These are phyloP conservation scores for Drosophila hawaiiensis DNA, from an alignment of 2,888 invertebrate species.

Conservation along the genomic window DNA sequence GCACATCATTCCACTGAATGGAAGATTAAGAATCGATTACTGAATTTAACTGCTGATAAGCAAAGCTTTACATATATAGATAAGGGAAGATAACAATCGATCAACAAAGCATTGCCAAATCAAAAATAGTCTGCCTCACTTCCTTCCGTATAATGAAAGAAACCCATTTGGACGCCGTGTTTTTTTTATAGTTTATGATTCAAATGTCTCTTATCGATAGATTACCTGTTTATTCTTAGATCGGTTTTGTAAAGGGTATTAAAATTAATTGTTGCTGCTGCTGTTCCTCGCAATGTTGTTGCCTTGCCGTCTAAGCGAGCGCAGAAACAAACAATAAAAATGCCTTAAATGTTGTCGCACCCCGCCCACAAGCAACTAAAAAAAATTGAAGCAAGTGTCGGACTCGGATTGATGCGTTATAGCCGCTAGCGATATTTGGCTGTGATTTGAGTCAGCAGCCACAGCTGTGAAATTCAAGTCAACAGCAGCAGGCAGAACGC, in stretches of 20 bases:
- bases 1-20: neutral
- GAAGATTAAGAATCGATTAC: neutral
- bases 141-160: neutral
- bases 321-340: conserved; percentile 36
- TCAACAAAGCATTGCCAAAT: neutral
- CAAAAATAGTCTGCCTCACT: neutral
- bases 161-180: neutral
- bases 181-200: neutral
- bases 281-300: neutral
- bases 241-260: conserved; percentile 16
- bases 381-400: conserved; percentile 60
- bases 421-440: conserved; percentile 40
- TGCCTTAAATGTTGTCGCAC: conserved; percentile 61
- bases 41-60: neutral
- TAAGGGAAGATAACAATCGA: neutral
- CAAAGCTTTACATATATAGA: neutral
- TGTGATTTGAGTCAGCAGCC: conserved; percentile 63
- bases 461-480: conserved; percentile 57
- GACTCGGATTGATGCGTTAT: conserved; percentile 61
- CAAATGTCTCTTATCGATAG: neutral
- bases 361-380: conserved; percentile 42
- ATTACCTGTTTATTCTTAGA: neutral
- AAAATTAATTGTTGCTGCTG: neutral
- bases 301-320: conserved; percentile 16
- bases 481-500: conserved; percentile 8